Base-by-base conservation (phyloP, 2,888 invertebrate species). In the Salticus scenicus region DNA sequence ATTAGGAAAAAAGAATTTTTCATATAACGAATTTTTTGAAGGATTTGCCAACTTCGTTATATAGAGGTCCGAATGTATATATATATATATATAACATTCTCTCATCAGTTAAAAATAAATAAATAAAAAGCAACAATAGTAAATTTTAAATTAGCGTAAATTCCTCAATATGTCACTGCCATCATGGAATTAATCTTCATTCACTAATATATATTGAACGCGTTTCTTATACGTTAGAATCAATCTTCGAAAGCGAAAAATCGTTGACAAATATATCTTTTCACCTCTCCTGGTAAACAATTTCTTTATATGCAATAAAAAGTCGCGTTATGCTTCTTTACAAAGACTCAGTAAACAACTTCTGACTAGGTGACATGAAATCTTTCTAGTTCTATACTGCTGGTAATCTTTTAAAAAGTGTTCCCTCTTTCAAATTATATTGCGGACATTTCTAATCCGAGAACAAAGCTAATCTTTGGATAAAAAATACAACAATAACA, bases 261-360 rank as follows among this genome's bases (percentile, higher is more conserved):
- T 47, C 17, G 47, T 2, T 24, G 24, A 12, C 57, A 24, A 24
- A 57, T 24, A 57, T 24, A 57, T 57, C 17, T 2, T 37, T 4
- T 57, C n/a, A n/a, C 24, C 24, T 57, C 5, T 24, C 57, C 17
- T 57, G 24, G 42, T 17, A 57, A 57, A 57, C 57, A 57, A 7
- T 57, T 2, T 57, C 17, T 24, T 17, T 57, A 24, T 57, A 12
- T 17, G 20, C 57, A 24, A 57, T 57, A 57, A 57, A 57, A 24
- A 24, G 20, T 24, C 20, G 7, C 57, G 20, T 57, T 57, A 17
- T 57, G 57, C 24, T 24, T 1, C 57, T 24, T 37, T 17, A 81
- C 69, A 82, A 75, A 17, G 24, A 41, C 28, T 75, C 42, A 14
- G 81, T 82, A 82, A 82, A 82, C 81, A 82, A 75, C 75, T 70